Conservation (phyloP, 2,888 invertebrate genomes). For the Agrotis segetum region DNA sequence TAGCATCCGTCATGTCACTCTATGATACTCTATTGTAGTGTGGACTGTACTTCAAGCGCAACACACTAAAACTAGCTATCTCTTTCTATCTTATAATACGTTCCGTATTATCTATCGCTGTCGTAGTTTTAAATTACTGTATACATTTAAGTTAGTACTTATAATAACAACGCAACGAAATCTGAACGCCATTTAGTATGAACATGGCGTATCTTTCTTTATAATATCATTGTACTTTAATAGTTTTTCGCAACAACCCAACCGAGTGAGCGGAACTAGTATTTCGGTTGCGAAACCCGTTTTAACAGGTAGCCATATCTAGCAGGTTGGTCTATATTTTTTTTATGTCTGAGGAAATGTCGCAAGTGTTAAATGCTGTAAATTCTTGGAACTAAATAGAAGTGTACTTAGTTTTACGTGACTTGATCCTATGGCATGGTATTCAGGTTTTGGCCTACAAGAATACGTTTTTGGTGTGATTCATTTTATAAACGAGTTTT, state of each 20-base stretch:
- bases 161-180: no score
- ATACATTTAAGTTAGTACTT: no score
- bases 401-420: not conserved
- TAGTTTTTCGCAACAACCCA: conserved; percentile 28
- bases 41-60: no score
- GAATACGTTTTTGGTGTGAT: not conserved
- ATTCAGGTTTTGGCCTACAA: not conserved
- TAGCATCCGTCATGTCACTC: no score
- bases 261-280: conserved; percentile 48
- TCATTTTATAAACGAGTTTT: not conserved
- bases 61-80: no score
- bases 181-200: no score
- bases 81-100: no score
- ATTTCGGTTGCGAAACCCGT: conserved; percentile 33
- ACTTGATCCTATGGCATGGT: not conserved
- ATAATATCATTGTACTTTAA: no score
- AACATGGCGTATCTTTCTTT: no score
- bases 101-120: no score
- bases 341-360: conserved; percentile 8
- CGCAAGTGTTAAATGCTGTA: not conserved
- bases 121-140: no score
- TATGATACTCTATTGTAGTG: no score
- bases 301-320: conserved; percentile 29
- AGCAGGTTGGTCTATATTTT: conserved; percentile 10
- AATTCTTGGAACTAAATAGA: not conserved